A percentile compares a stretch with the other conserved stretches of the same genome.
These are phyloP conservation scores for Athrips mouffetella DNA, from an alignment of 2,888 invertebrate species.

Conservation along the genomic window DNA sequence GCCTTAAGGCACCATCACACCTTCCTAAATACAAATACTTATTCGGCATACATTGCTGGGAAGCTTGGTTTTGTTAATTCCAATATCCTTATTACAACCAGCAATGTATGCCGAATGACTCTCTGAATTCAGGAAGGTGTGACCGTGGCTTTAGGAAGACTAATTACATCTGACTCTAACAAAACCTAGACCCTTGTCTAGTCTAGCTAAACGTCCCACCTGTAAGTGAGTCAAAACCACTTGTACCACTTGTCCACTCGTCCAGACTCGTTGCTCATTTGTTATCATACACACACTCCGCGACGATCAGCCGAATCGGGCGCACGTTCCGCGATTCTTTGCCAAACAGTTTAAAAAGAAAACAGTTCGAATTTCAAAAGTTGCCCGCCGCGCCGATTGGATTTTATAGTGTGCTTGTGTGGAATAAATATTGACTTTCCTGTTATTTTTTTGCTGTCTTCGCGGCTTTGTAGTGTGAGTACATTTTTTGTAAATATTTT, in stretches of 20 bases:
- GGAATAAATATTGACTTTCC: background rate
- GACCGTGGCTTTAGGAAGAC: too few species aligned
- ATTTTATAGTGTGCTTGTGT: constrained; percentile 2
- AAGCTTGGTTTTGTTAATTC: too few species aligned
- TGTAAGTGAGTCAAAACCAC: constrained; percentile 18
- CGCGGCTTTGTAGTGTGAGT: background rate
- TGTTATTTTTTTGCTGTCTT: background rate
- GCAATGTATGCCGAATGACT: too few species aligned
- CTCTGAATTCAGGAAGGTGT: too few species aligned
- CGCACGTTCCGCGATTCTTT: constrained; percentile 38
- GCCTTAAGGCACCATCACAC: too few species aligned
- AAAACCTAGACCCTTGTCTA: background rate
- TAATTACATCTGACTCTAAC: too few species aligned
- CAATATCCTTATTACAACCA: too few species aligned
- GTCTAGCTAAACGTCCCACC: constrained; percentile 2
- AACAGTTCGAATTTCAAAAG: constrained; percentile 8
- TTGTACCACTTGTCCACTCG: constrained; percentile 34
- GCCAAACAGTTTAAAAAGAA: constrained; percentile 23
- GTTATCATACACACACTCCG: constrained; percentile 62
- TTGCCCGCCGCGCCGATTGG: background rate
- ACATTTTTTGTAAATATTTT: background rate
- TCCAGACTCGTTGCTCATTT: constrained; percentile 32
- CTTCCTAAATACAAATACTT: too few species aligned
- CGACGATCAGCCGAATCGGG: constrained; percentile 38
- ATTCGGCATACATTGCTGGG: too few species aligned